Base-by-base conservation (phyloP, 92 coral and sea anemone species). In the Epizoanthus rinbou region DNA sequence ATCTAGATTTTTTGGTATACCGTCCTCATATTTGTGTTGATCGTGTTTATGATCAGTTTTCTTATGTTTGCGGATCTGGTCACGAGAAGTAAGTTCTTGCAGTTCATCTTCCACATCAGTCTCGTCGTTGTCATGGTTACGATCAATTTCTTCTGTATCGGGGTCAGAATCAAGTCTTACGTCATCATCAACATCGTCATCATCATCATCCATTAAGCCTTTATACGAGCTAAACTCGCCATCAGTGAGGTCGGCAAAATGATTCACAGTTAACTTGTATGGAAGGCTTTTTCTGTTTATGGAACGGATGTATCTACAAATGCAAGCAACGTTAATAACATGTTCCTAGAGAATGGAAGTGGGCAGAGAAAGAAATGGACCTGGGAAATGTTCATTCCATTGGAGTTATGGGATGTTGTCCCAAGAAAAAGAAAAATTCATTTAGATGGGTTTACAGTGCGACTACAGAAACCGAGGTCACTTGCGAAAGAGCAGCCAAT, bases 211-310 rank as follows among this genome's bases (percentile, higher is more conserved):
- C 86, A 95, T 63, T 31, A 83, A 81, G 21, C 98, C 98, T 74
- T 95, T 95, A 78, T 89, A 87, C 43, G 80, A 79, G 21, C 74
- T 69, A 82, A 89, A 95, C 67, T 95, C 98, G 23, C 79, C 87
- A 66, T 95, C 96, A 8, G 98, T 95, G 84, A 95, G 76, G 66
- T 95, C 98, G 23, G 98, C 92, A 74, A 95, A 95, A 78, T 90
- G 90, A 86, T 95, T 95, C 70, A 88, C 79, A 62, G 85, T 72
- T 35, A 95, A 84, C 57, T 92, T 90, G 72, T 83, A 95, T 17
- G 86, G 66, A 41, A 87, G 89, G 71, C 86, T 87, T 83, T 80
- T 87, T 73, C 95, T 87, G 86, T 95, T 94, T 75, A 80, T 90
- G 2, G 98, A 95, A 15, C 90, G 92, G 75, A 95, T 91, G 69